phyloP scores from a whole-genome alignment of 1,140 invertebrate genomes.

The Chlorops oryzae region DNA sequence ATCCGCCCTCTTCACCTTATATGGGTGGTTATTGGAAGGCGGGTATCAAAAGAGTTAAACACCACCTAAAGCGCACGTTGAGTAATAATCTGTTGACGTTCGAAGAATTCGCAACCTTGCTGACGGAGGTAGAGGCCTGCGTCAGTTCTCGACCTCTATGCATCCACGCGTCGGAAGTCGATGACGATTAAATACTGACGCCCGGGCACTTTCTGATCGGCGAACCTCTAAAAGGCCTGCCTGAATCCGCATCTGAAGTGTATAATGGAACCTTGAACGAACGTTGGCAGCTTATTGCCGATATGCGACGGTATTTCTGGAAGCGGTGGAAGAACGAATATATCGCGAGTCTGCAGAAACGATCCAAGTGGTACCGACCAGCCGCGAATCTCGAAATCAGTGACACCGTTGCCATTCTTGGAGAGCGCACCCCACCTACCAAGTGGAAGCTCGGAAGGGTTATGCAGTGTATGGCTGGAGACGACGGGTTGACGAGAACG shows the following conservation, averaged over 20 bases:
- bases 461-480: background rate
- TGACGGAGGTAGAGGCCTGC: too few relatives aligned
- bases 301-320: background rate
- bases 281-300: background rate
- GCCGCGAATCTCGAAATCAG: background rate
- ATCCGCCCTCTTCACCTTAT: constrained; percentile 1
- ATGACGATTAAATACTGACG: too few relatives aligned
- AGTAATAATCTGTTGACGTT: background rate
- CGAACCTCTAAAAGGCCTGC: background rate
- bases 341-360: background rate
- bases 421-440: background rate
- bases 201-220: background rate
- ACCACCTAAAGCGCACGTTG: background rate
- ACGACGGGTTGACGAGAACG: background rate
- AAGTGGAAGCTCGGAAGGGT: background rate
- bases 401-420: too few relatives aligned
- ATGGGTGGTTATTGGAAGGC: constrained; percentile 6
- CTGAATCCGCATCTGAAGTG: background rate
- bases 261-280: background rate
- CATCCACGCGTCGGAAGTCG: background rate
- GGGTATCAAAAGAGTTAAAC: background rate
- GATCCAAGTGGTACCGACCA: background rate
- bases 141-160: background rate
- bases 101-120: too few relatives aligned
- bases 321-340: background rate